These are phyloP conservation scores for Gnathonemus longibarbis DNA, from an alignment of 2,113 vertebrate genomes.

Conservation along the genomic window DNA sequence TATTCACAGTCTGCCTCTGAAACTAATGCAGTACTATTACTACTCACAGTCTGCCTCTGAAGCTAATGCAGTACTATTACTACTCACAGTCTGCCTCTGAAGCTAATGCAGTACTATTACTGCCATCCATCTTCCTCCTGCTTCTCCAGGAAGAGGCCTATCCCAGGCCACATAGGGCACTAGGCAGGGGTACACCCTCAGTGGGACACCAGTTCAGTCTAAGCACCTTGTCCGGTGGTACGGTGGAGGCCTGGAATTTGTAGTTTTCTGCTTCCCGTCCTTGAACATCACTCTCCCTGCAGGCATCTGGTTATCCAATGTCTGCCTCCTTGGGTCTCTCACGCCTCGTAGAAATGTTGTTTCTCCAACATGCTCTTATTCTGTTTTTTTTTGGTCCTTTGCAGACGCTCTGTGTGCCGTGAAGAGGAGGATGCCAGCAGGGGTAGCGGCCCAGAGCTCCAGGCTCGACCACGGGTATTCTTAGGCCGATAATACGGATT, in stretches of 20 bases:
- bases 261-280: not conserved
- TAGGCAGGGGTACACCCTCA: not conserved
- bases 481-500: conserved; percentile 67
- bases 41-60: not conserved
- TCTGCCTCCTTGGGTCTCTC: not conserved
- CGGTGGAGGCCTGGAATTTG: no score
- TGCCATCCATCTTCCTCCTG: not conserved
- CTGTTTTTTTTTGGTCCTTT: not conserved
- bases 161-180: not conserved
- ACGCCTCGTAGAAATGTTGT: not conserved
- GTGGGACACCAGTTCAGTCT: not conserved
- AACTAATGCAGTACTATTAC: not conserved
- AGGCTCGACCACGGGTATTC: conserved; percentile 63
- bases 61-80: not conserved
- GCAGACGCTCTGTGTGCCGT: not conserved
- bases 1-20: no score
- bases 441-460: conserved; percentile 47
- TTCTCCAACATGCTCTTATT: not conserved
- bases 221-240: not conserved
- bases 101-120: not conserved
- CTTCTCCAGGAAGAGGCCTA: not conserved
- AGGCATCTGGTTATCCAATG: not conserved
- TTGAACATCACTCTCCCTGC: not conserved
- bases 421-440: conserved; percentile 7
- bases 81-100: not conserved